Conservation (phyloP, 2,113 vertebrate species). For the Elgaria multicarinata region DNA sequence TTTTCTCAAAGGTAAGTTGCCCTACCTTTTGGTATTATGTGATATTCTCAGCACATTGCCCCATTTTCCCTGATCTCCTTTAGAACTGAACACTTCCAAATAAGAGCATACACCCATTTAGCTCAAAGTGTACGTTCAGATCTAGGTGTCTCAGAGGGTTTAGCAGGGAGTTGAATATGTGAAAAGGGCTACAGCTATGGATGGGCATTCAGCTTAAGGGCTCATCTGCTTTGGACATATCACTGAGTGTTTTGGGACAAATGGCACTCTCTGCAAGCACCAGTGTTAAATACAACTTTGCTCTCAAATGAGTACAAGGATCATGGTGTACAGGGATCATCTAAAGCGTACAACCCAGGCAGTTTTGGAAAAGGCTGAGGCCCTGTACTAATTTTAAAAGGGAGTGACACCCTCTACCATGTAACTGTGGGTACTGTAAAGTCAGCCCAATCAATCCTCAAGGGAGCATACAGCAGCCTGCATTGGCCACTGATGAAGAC, state of each 20-base stretch:
- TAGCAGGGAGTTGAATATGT: not conserved
- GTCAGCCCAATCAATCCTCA: no score
- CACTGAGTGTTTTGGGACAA: not conserved
- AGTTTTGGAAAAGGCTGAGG: no score
- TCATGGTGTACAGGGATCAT: no score
- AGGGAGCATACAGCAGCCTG: no score
- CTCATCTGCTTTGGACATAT: not conserved
- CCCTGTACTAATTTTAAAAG: no score
- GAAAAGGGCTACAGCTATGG: not conserved
- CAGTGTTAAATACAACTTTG: not conserved
- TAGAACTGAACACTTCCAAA: not conserved
- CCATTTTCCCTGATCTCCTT: slow-evolving; percentile 7
- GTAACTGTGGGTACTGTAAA: no score
- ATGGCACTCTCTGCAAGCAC: not conserved
- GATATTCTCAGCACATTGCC: not conserved
- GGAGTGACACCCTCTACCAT: no score
- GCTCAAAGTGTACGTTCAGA: not conserved
- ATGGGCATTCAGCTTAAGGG: not conserved
- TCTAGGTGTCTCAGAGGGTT: not conserved
- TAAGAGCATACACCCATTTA: not conserved
- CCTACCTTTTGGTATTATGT: not conserved
- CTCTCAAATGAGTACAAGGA: not conserved
- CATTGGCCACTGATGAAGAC: no score
- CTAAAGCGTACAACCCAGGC: no score
- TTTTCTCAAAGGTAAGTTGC: fast-evolving